Conservation (phyloP, 2,797 vertebrate genomes). For the Neosilurus hyrtlii region DNA sequence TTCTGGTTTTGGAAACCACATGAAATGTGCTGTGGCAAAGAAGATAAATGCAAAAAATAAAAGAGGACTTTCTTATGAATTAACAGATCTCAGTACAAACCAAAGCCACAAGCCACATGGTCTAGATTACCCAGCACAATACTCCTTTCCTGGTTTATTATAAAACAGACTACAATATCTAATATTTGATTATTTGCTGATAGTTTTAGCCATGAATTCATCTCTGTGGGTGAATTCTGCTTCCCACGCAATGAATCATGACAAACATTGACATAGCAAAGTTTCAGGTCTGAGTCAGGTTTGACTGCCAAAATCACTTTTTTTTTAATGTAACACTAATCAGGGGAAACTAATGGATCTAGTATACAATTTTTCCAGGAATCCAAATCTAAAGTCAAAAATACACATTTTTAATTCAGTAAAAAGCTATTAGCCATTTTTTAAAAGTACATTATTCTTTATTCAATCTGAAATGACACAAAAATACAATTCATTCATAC, state of each 20-base stretch:
- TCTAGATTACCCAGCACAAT: slow-evolving; percentile 37
- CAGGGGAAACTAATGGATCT: no score
- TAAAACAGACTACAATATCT: background rate
- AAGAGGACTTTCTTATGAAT: slow-evolving; percentile 33
- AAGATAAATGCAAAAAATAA: slow-evolving; percentile 30
- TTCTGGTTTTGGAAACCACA: slow-evolving; percentile 36
- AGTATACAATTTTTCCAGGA: no score
- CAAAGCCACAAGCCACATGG: slow-evolving; percentile 45
- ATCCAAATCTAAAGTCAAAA: no score
- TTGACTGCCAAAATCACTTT: no score
- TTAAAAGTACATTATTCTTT: no score
- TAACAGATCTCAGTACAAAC: slow-evolving; percentile 31
- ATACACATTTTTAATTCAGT: no score
- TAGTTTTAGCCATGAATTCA: background rate
- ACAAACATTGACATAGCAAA: background rate
- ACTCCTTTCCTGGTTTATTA: slow-evolving; percentile 18
- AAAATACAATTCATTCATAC: no score
- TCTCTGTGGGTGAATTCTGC: background rate
- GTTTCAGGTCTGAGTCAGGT: no score
- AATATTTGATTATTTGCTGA: background rate
- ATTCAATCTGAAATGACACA: no score
- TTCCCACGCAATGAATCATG: background rate
- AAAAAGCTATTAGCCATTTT: no score
- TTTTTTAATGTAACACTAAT: no score
- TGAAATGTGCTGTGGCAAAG: slow-evolving; percentile 43